These are phyloP conservation scores for Pseudocheirus occidentalis DNA, from an alignment of 2,797 vertebrate species.

Conservation along the genomic window DNA sequence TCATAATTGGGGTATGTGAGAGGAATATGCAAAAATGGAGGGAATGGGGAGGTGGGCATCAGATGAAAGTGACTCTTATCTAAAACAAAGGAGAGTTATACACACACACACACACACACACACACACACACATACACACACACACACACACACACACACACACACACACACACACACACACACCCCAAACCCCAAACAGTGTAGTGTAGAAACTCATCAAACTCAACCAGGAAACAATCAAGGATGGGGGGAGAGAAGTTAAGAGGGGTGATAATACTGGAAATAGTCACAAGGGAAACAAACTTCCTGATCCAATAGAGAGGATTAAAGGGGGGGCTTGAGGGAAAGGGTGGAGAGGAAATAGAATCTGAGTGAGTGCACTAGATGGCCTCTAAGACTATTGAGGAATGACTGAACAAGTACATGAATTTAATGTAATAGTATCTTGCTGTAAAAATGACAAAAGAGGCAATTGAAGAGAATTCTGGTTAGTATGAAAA, in stretches of 20 bases:
- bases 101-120: neutral
- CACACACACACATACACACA: too few relatives aligned
- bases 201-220: neutral
- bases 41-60: neutral
- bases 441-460: neutral
- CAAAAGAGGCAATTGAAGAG: neutral
- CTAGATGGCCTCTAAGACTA: neutral
- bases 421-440: neutral
- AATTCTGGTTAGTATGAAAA: neutral
- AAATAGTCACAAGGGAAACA: neutral
- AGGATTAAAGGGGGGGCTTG: neutral
- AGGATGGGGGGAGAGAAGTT: neutral
- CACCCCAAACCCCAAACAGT: neutral
- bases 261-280: neutral
- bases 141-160: neutral
- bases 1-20: neutral
- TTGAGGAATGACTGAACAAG: neutral
- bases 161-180: neutral
- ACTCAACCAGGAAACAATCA: neutral
- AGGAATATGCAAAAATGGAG: neutral
- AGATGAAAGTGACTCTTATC: neutral
- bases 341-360: neutral
- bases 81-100: neutral
- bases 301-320: neutral
- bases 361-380: neutral